Conservation (phyloP, 2,888 invertebrate species). For the Rhamphomyia laevipes region DNA sequence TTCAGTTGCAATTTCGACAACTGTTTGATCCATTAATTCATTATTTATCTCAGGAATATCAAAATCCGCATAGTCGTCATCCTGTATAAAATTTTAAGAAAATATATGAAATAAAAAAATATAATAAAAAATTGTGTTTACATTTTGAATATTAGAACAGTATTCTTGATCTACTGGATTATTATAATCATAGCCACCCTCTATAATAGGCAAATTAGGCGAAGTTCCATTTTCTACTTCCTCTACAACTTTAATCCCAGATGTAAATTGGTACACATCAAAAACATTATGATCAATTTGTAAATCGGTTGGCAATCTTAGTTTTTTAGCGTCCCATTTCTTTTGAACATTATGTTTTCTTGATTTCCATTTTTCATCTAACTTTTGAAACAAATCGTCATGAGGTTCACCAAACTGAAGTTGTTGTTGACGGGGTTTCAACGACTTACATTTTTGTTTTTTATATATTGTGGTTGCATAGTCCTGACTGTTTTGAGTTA, state of each 20-base stretch:
- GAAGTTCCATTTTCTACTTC: constrained; percentile 11
- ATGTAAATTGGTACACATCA: constrained; percentile 24
- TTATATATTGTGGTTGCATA: neutral
- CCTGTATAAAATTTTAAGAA: neutral
- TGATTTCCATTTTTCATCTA: constrained; percentile 24
- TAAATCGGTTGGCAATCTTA: constrained; percentile 31
- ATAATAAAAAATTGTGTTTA: constrained; percentile 13
- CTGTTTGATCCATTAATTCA: constrained; percentile 22
- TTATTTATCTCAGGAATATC: constrained; percentile 25
- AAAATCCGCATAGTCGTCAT: constrained; percentile 22
- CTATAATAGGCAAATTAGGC: constrained; percentile 11
- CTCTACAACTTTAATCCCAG: constrained; percentile 23
- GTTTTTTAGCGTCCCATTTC: constrained; percentile 35
- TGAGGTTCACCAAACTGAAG: constrained; percentile 26
- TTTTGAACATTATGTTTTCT: constrained; percentile 31
- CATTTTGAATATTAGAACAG: constrained; percentile 33
- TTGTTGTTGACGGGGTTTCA: constrained; percentile 21
- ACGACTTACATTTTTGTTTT: constrained; percentile 10
- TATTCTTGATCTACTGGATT: constrained; percentile 44
- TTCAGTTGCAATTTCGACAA: constrained; percentile 40
- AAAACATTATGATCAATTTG: constrained; percentile 26
- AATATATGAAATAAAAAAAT: neutral
- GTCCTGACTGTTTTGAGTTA: neutral
- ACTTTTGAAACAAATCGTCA: constrained; percentile 25
- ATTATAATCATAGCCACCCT: constrained; percentile 41